These are phyloP conservation scores for Ennomos erosarius DNA, from an alignment of 2,888 invertebrate genomes.

Conservation along the genomic window DNA sequence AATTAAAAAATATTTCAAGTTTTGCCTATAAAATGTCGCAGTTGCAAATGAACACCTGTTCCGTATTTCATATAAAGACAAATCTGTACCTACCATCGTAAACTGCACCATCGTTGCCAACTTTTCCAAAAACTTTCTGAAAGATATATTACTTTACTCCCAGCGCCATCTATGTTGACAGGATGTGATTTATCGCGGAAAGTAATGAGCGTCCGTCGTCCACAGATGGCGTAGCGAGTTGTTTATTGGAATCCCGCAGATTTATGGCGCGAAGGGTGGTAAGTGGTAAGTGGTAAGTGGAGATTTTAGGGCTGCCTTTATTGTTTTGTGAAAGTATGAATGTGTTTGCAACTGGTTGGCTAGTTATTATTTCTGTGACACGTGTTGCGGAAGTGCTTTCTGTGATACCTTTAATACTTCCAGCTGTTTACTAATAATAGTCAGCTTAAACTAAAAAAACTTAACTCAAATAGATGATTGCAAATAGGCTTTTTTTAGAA, in stretches of 20 bases:
- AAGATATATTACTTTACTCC: constrained; percentile 70
- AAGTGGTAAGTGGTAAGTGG: constrained; percentile 36
- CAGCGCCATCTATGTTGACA: constrained; percentile 72
- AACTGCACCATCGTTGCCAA: constrained; percentile 46
- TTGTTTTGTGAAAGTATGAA: constrained; percentile 40
- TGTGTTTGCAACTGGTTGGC: constrained; percentile 30
- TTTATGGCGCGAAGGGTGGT: constrained; percentile 51
- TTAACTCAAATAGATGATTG: too few relatives aligned
- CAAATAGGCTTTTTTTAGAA: too few relatives aligned
- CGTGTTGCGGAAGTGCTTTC: constrained; percentile 31
- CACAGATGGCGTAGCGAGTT: constrained; percentile 55
- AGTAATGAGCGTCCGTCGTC: constrained; percentile 69
- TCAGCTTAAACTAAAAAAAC: too few relatives aligned
- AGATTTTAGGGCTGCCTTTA: constrained; percentile 36
- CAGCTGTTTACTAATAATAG: not conserved
- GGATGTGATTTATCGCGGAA: constrained; percentile 68
- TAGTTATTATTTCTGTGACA: constrained; percentile 19
- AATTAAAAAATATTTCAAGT: not conserved
- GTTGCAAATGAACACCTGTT: constrained; percentile 26
- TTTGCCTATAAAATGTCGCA: constrained; percentile 2
- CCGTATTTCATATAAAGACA: too few relatives aligned
- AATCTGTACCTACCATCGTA: constrained; percentile 10
- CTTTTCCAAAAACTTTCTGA: constrained; percentile 58
- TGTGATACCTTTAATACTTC: constrained; percentile 2
- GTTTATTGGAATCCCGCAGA: constrained; percentile 66